Evolutionary conservation across 2,113 vertebrate genomes (phyloP).

Genomic region (Syngnathus floridae): DNA sequence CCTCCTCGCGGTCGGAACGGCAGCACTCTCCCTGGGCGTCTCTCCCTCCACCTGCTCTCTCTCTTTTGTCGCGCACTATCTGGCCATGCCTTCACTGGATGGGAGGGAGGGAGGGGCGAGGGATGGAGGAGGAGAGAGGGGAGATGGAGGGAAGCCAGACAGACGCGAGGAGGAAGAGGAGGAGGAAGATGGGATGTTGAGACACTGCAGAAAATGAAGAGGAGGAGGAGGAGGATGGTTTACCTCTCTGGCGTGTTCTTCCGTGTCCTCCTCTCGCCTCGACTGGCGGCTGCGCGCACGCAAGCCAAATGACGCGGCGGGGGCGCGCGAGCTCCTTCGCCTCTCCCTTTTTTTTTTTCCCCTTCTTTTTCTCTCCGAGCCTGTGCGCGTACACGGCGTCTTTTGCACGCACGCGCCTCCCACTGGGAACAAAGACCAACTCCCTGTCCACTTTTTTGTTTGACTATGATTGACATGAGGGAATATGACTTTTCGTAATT

Average conservation of each 20-base stretch:
- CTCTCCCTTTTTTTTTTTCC: not conserved
- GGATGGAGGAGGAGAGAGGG: not conserved
- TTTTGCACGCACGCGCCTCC: not conserved
- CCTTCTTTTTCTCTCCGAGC: constrained; percentile 9
- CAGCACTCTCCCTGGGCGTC: constrained; percentile 29
- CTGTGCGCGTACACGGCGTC: constrained; percentile 5
- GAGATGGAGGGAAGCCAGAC: constrained; percentile 8
- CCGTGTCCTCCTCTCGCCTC: constrained; percentile 18
- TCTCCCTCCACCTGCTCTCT: constrained; percentile 28
- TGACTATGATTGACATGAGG: not conserved
- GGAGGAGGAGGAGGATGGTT: constrained; percentile 27
- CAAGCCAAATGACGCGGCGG: constrained; percentile 16
- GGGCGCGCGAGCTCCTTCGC: constrained; percentile 14
- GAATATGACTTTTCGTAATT: not conserved
- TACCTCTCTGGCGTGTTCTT: constrained; percentile 15
- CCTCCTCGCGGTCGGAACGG: constrained; percentile 18
- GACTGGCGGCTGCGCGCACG: constrained; percentile 33
- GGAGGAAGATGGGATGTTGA: constrained; percentile 50
- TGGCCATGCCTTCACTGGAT: constrained; percentile 56
- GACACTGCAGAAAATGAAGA: constrained; percentile 43
- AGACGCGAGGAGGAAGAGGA: constrained; percentile 4
- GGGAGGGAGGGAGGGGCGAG: not conserved
- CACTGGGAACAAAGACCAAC: constrained; percentile 7
- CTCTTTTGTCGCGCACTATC: constrained; percentile 54
- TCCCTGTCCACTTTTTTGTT: not conserved